Percentiles rank a stretch among this genome's conserved stretches.
phyloP scores from a whole-genome alignment of 1,140 invertebrate species.

The Heliconius congener region DNA sequence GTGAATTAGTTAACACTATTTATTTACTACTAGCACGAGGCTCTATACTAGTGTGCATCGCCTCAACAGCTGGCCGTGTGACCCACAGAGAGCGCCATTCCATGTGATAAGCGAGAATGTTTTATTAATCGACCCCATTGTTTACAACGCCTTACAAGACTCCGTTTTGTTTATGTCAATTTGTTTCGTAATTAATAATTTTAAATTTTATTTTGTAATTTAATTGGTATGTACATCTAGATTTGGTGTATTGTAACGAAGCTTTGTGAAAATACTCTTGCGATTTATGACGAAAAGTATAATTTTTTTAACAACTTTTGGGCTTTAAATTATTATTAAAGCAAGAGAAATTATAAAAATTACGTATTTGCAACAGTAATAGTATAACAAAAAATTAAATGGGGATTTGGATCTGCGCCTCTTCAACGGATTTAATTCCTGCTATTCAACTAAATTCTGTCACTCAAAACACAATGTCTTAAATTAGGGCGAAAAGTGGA shows the following conservation, averaged over 20 bases:
- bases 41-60: conserved; percentile 32
- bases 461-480: too few species aligned
- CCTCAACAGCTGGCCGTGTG: conserved; percentile 36
- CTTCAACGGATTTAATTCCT: too few species aligned
- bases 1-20: neutral
- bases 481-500: too few species aligned
- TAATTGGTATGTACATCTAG: neutral
- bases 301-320: too few species aligned
- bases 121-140: conserved; percentile 69
- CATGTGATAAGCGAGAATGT: conserved; percentile 56
- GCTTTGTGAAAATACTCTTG: neutral
- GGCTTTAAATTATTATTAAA: too few species aligned
- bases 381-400: too few species aligned
- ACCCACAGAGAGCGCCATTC: conserved; percentile 38
- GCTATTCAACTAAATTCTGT: too few species aligned
- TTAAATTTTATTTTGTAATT: neutral
- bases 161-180: conserved; percentile 24
- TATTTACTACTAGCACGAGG: neutral
- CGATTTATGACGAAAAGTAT: too few species aligned
- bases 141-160: conserved; percentile 47
- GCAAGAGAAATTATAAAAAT: too few species aligned
- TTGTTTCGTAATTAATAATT: neutral
- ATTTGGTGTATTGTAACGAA: neutral
- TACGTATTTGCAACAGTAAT: too few species aligned
- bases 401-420: too few species aligned